Percentiles rank a stretch among this genome's conserved stretches.
phyloP scores from a whole-genome alignment of 2,113 vertebrate genomes.

The Poeciliopsis turrubarensis region DNA sequence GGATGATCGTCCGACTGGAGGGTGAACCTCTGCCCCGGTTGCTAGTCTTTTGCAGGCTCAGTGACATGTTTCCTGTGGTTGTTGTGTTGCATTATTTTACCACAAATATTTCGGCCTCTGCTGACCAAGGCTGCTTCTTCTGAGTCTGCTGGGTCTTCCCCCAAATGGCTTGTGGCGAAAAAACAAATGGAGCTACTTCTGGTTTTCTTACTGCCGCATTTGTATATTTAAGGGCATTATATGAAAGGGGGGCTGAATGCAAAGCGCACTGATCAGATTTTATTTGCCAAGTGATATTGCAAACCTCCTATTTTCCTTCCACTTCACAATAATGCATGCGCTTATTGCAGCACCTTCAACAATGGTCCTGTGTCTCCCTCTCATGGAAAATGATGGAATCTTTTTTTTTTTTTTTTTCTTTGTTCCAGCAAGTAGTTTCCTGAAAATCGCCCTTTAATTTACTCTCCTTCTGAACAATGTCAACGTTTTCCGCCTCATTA shows the following conservation, averaged over 20 bases:
- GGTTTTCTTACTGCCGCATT: neutral
- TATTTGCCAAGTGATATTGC: too few relatives aligned
- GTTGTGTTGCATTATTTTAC: neutral
- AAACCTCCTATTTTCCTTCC: neutral
- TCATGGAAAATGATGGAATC: slow-evolving; percentile 42
- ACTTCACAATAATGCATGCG: neutral
- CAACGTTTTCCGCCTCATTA: neutral
- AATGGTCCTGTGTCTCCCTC: slow-evolving; percentile 61
- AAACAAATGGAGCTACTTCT: neutral
- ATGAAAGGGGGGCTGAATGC: neutral
- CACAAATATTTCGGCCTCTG: neutral
- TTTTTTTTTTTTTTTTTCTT: too few relatives aligned
- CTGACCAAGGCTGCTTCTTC: neutral
- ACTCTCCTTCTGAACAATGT: neutral
- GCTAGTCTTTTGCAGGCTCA: neutral
- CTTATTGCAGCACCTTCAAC: neutral
- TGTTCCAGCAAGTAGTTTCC: neutral
- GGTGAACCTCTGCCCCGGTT: too few relatives aligned
- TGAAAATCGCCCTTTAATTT: neutral
- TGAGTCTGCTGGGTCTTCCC: neutral
- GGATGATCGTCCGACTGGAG: too few relatives aligned
- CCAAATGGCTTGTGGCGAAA: neutral
- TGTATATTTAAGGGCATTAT: neutral
- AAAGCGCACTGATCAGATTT: too few relatives aligned
- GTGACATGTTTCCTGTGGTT: neutral